Base-by-base conservation (phyloP, 2,888 invertebrate genomes). In the Parasteatoda lunata region DNA sequence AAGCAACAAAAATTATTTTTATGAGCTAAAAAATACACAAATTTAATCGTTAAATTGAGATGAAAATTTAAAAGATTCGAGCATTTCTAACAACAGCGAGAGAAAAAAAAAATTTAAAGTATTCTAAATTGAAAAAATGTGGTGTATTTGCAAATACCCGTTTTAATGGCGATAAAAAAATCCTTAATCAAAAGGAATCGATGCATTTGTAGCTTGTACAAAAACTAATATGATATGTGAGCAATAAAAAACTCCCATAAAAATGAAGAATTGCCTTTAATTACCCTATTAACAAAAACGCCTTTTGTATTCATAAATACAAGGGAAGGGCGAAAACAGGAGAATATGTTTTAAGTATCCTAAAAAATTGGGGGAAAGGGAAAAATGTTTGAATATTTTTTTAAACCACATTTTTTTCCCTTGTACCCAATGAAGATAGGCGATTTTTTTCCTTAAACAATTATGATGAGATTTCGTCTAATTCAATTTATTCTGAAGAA, bases 401-500 rank as follows among this genome's bases (percentile, higher is more conserved):
- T 75, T 59, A 30, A 30, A 15, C n/a, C 47, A n/a, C 54, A n/a
- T 73, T 66, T 49, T 51, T 48, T 48, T 11, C 52, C 59, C 69
- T 76, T 71, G 49, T 79, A 54, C 59, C 71, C 71, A 81, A 86
- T 71, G 85, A 76, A 86, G 85, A 86, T 71, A 76, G 80, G 85
- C 80, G 72, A 71, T 80, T 59, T 86, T 15, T 30, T 30, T 30
- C 30, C 80, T 77, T 72, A 86, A 86, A 86, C 85, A 86, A 86
- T 86, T 86, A 86, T 81, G 80, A 85, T 85, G 80, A 86, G 85
- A 86, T 86, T 86, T 86, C 77, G 85, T 77, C 80, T 81, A 86
- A 86, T 86, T 86, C 85, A 86, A 86, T 86, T 86, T 86, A 86
- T 86, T 81, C 80, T 48, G 68, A 86, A 79, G 79, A 71, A 86